A percentile compares a stretch with the other conserved stretches of the same genome.
phyloP scores from a whole-genome alignment of 2,797 vertebrate species.

The Anguilla obscura region DNA sequence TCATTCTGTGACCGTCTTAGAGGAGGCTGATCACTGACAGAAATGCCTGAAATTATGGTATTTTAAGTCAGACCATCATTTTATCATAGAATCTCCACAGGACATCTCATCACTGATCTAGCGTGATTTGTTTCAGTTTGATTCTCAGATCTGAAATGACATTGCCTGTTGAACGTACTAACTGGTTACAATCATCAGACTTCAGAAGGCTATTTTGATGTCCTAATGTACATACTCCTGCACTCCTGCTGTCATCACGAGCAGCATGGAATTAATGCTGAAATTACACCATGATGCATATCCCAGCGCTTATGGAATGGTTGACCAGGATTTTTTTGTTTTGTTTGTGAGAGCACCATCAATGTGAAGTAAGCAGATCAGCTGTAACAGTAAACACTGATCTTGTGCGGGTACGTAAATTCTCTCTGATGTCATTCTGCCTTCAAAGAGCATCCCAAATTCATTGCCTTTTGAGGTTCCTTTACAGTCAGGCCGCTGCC shows the following conservation, averaged over 20 bases:
- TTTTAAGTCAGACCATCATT: background rate
- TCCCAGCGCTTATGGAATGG: background rate
- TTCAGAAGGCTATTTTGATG: background rate
- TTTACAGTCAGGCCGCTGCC: no score
- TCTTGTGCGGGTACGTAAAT: no score
- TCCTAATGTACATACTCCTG: constrained; percentile 25
- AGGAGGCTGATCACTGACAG: background rate
- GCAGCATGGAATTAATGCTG: constrained; percentile 32
- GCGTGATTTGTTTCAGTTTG: background rate
- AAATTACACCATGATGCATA: background rate
- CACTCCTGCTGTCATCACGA: constrained; percentile 19
- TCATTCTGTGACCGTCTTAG: background rate
- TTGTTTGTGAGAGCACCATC: background rate
- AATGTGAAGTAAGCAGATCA: background rate
- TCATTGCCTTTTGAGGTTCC: no score
- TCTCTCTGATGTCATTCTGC: no score
- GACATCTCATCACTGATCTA: background rate
- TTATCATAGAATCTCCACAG: background rate
- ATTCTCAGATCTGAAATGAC: background rate
- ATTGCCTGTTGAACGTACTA: background rate
- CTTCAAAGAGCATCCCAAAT: no score
- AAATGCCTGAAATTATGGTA: background rate
- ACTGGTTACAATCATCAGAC: background rate
- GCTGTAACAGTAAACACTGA: no score
- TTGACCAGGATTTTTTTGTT: no score